Conservation (phyloP, 35 echinoderm and acorn worm species). For the Apostichopus japonicus region DNA sequence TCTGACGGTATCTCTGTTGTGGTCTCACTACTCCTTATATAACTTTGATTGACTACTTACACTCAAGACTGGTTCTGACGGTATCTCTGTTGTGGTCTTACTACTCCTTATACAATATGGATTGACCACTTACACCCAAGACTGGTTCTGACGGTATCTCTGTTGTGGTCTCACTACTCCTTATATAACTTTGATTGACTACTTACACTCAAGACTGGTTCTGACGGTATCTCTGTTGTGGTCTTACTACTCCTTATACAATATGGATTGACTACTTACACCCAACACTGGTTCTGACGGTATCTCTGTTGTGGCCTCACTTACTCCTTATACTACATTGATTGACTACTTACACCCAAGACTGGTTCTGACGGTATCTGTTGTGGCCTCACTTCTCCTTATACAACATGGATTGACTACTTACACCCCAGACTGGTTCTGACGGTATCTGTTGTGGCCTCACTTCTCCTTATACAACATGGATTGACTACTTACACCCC, state of each 20-base stretch:
- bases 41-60: background rate
- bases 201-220: background rate
- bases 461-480: background rate
- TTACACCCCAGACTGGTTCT: slow-evolving; percentile 70
- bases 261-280: background rate
- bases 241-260: too few relatives aligned
- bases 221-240: background rate
- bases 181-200: too few relatives aligned
- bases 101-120: background rate
- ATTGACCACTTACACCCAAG: background rate
- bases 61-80: too few relatives aligned
- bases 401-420: background rate
- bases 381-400: background rate
- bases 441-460: slow-evolving; percentile 36
- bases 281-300: too few relatives aligned
- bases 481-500: slow-evolving; percentile 52
- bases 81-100: too few relatives aligned
- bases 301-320: too few relatives aligned
- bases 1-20: background rate
- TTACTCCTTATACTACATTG: background rate
- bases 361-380: background rate
- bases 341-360: background rate
- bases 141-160: background rate
- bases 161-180: background rate
- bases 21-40: too few relatives aligned